Evolutionary conservation across 2,888 invertebrate species (phyloP).

Genomic region (Portevinia maculata): DNA sequence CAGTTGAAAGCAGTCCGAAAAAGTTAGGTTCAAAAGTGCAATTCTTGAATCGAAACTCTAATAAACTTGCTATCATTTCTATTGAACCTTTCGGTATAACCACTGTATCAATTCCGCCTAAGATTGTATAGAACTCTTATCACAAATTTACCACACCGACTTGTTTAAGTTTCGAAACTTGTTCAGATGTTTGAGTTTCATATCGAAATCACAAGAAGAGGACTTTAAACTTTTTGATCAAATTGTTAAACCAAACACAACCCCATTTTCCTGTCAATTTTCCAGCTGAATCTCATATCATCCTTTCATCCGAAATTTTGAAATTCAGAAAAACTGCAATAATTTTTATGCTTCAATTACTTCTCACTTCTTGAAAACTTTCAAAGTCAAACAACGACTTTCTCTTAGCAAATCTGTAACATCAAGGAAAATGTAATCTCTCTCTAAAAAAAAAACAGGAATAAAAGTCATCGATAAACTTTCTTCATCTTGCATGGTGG

Average conservation of each 20-base stretch:
- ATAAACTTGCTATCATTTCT: no score
- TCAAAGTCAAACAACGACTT: slow-evolving; percentile 69
- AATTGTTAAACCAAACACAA: slow-evolving; percentile 39
- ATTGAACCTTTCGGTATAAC: no score
- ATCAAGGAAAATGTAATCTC: slow-evolving; percentile 22
- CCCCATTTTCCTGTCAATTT: slow-evolving; percentile 46
- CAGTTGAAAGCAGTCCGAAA: no score
- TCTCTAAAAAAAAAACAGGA: slow-evolving; percentile 12
- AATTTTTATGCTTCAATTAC: slow-evolving; percentile 68
- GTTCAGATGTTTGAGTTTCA: background rate
- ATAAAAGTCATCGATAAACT: slow-evolving; percentile 46
- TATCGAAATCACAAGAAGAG: background rate
- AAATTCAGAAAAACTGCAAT: slow-evolving; percentile 34
- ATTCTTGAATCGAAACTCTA: no score
- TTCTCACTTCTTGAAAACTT: slow-evolving; percentile 47
- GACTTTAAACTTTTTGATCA: slow-evolving; percentile 3
- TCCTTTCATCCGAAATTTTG: background rate
- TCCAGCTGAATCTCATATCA: slow-evolving; percentile 9
- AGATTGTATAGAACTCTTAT: background rate
- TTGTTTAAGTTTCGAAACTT: background rate
- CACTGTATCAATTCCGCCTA: background rate
- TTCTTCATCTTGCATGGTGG: slow-evolving; percentile 37
- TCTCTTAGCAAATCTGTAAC: slow-evolving; percentile 35
- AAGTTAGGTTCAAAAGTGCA: no score
- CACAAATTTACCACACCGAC: background rate